Conservation (phyloP, 2,797 vertebrate genomes). For the Dromococcyx pavoninus region DNA sequence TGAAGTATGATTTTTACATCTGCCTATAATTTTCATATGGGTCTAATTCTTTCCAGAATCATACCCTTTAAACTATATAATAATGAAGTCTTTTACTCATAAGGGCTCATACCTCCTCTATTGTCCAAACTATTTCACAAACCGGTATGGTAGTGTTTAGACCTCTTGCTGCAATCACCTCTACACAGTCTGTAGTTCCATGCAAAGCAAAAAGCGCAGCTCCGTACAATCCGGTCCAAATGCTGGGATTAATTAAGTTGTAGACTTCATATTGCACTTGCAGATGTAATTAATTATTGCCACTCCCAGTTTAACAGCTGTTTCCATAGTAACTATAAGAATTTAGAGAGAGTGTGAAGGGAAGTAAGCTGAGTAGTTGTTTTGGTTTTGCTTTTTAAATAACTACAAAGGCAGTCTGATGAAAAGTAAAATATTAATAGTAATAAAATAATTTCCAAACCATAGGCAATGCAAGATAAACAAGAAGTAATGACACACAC, state of each 20-base stretch:
- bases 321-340: constrained; percentile 45
- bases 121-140: not conserved
- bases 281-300: constrained; percentile 60
- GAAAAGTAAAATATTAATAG: too few species aligned
- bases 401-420: not conserved
- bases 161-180: not conserved
- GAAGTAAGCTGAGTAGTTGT: not conserved
- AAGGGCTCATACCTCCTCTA: not conserved
- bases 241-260: constrained; percentile 24
- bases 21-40: not conserved
- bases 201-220: not conserved
- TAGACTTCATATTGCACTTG: constrained; percentile 30
- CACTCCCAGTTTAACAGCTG: constrained; percentile 33
- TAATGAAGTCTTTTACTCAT: not conserved
- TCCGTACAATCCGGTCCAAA: constrained; percentile 19
- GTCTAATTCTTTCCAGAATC: not conserved
- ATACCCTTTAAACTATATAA: not conserved
- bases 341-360: not conserved
- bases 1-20: not conserved
- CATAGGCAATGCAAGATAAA: not conserved
- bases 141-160: not conserved
- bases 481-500: not conserved
- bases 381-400: not conserved
- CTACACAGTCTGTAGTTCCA: not conserved
- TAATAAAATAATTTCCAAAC: not conserved